Conservation (phyloP, 2,888 invertebrate species). For the Calameuta pallipes region DNA sequence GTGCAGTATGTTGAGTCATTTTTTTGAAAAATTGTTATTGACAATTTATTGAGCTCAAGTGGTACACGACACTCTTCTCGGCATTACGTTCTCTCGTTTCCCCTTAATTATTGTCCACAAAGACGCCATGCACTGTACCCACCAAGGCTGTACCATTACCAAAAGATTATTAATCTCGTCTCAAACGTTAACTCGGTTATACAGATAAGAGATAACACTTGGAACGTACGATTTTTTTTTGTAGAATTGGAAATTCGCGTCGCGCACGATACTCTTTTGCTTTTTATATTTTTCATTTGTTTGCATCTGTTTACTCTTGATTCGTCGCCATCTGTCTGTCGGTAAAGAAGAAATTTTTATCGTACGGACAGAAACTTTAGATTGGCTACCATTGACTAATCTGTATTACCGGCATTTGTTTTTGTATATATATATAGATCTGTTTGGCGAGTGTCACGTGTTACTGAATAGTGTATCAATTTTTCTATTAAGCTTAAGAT, state of each 20-base stretch:
- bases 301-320: neutral
- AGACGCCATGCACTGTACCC: constrained; percentile 2
- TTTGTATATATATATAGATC: neutral
- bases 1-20: neutral
- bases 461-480: neutral
- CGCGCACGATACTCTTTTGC: neutral
- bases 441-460: neutral
- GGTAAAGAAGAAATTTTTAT: neutral
- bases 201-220: constrained; percentile 9
- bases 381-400: neutral
- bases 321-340: neutral
- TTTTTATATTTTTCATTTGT: neutral
- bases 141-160: neutral
- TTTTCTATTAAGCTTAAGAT: neutral
- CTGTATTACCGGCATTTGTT: neutral
- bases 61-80: constrained; percentile 3
- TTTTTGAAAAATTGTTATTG: neutral
- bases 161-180: neutral
- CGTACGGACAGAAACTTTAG: neutral
- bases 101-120: constrained; percentile 12
- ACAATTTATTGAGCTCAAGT: neutral
- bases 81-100: constrained; percentile 5
- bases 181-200: neutral
- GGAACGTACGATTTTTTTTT: constrained; percentile 19
- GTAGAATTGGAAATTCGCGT: constrained; percentile 12